These are phyloP conservation scores for Deilephila elpenor DNA, from an alignment of 2,888 invertebrate species.

Conservation along the genomic window DNA sequence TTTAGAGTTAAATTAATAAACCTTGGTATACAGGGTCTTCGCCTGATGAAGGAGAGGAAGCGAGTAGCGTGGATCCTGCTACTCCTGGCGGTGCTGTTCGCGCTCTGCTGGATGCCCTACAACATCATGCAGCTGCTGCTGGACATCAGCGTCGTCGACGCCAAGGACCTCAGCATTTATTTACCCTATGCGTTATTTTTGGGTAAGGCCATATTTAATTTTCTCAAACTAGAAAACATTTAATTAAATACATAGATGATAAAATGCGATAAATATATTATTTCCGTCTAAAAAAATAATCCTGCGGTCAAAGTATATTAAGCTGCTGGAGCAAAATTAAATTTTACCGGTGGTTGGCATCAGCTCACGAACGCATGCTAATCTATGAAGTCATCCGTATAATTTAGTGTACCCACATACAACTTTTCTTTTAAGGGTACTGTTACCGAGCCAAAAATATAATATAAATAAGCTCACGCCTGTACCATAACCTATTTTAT, in stretches of 20 bases:
- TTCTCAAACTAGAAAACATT: no score
- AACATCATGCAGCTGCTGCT: conserved; percentile 88
- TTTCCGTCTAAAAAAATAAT: not conserved
- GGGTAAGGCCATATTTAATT: conserved; percentile 54
- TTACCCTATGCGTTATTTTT: conserved; percentile 88
- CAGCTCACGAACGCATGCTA: no score
- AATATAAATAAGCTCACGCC: no score
- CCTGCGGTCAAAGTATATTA: not conserved
- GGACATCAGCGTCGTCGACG: conserved; percentile 81
- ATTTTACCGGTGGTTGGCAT: not conserved
- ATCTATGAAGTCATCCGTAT: no score
- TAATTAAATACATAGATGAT: no score
- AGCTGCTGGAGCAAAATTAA: not conserved
- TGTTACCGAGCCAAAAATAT: no score
- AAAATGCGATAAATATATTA: no score
- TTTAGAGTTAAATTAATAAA: no score
- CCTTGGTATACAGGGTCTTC: conserved; percentile 74
- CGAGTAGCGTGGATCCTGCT: conserved; percentile 90
- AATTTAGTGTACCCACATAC: no score
- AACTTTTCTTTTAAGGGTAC: no score
- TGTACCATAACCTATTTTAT: no score
- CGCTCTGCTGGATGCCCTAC: conserved; percentile 91
- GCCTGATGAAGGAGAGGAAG: conserved; percentile 88
- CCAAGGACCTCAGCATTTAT: conserved; percentile 68
- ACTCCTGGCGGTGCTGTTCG: conserved; percentile 89